Percentiles rank a stretch among this genome's conserved stretches.
Evolutionary conservation across 2,888 invertebrate species (phyloP).

Genomic region (Temnothorax rugatulus): DNA sequence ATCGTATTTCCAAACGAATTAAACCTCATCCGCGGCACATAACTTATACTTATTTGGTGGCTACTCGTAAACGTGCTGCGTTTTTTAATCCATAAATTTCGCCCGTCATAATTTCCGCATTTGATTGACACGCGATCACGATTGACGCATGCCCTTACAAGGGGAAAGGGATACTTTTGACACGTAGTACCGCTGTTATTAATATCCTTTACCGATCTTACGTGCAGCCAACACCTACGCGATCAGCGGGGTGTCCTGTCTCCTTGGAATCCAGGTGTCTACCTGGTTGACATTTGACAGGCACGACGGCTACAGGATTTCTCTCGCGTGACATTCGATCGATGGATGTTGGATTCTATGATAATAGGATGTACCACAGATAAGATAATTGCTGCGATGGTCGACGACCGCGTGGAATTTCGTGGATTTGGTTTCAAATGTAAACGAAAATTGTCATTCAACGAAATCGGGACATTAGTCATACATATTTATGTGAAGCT

Average conservation of each 20-base stretch:
- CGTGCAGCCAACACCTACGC: slow-evolving; percentile 77
- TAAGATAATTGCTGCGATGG: slow-evolving; percentile 53
- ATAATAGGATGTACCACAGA: slow-evolving; percentile 57
- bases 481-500: not conserved
- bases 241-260: slow-evolving; percentile 75
- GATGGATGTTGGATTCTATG: slow-evolving; percentile 63
- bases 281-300: slow-evolving; percentile 78
- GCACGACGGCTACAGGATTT: slow-evolving; percentile 69
- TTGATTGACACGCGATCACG: slow-evolving; percentile 63
- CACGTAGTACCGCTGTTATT: slow-evolving; percentile 72
- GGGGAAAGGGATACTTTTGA: slow-evolving; percentile 59
- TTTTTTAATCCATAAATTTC: slow-evolving; percentile 44
- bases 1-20: not conserved
- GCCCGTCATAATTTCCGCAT: slow-evolving; percentile 54
- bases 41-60: slow-evolving; percentile 22
- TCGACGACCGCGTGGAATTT: slow-evolving; percentile 19
- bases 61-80: slow-evolving; percentile 15
- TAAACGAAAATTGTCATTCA: not conserved
- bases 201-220: slow-evolving; percentile 75
- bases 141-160: slow-evolving; percentile 52
- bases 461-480: not conserved
- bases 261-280: slow-evolving; percentile 67
- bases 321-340: slow-evolving; percentile 69
- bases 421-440: not conserved
- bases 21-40: not conserved